Percentiles rank a stretch among this genome's conserved stretches.
Evolutionary conservation across 2,113 vertebrate species (phyloP).

Genomic region (Diglossa brunneiventris): DNA sequence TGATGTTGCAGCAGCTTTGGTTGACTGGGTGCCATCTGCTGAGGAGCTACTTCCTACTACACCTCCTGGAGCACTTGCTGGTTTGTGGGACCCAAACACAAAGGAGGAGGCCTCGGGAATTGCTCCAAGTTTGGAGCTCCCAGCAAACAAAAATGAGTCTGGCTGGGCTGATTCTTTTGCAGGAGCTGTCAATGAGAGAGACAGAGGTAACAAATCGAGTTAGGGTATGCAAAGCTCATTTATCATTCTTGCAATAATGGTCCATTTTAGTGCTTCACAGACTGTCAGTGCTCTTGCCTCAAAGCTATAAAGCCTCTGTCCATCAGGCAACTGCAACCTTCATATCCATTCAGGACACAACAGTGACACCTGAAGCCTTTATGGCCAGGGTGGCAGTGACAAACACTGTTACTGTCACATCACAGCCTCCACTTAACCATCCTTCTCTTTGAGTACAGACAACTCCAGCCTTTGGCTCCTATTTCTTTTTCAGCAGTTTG

Average conservation of each 20-base stretch:
- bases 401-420: neutral
- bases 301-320: neutral
- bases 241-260: neutral
- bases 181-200: conserved; percentile 32
- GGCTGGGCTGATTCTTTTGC: conserved; percentile 73
- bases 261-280: neutral
- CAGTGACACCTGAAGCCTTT: neutral
- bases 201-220: neutral
- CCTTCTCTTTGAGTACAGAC: neutral
- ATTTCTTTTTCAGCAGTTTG: neutral
- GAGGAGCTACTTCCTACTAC: neutral
- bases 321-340: neutral
- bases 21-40: conserved; percentile 50
- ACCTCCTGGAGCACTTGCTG: conserved; percentile 35
- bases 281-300: neutral
- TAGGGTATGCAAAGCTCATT: neutral
- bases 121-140: conserved; percentile 71
- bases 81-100: conserved; percentile 64
- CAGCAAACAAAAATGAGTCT: conserved; percentile 71
- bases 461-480: neutral
- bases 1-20: conserved; percentile 1
- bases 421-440: neutral
- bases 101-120: conserved; percentile 67
- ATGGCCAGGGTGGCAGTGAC: neutral
- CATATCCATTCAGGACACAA: neutral